A percentile compares a stretch with the other conserved stretches of the same genome.
phyloP scores from a whole-genome alignment of 2,113 vertebrate species.

The Xyrauchen texanus region DNA sequence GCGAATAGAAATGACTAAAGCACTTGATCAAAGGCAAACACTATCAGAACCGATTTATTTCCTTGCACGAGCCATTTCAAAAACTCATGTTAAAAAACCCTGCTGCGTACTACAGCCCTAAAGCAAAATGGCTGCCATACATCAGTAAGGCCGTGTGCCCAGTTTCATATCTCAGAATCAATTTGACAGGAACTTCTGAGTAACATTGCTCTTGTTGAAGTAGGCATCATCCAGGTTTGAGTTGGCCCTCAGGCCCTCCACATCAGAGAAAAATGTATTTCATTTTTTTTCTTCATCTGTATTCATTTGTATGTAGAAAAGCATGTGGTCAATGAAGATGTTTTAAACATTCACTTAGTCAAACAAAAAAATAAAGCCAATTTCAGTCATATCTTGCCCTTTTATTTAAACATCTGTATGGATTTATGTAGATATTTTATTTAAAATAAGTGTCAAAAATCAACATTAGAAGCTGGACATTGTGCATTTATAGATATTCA shows the following conservation, averaged over 20 bases:
- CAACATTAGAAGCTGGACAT: background rate
- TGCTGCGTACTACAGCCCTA: background rate
- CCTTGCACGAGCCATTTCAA: background rate
- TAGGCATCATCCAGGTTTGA: constrained; percentile 20
- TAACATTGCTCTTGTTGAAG: background rate
- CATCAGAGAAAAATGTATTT: constrained; percentile 23
- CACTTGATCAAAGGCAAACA: constrained; percentile 14
- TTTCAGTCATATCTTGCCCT: background rate
- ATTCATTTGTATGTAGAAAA: constrained; percentile 23
- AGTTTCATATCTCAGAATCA: constrained; percentile 24
- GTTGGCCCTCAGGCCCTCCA: constrained; percentile 14
- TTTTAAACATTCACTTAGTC: constrained; percentile 17
- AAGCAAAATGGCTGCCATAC: constrained; percentile 32
- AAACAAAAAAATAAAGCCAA: constrained; percentile 25
- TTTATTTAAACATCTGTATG: constrained; percentile 10
- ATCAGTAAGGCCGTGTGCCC: constrained; percentile 6
- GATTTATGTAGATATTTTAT: background rate
- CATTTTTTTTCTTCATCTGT: background rate
- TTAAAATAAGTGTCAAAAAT: background rate
- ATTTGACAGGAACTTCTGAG: constrained; percentile 3
- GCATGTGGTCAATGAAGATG: background rate
- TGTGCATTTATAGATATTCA: constrained; percentile 18
- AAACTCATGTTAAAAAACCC: background rate
- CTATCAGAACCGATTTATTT: constrained; percentile 12
- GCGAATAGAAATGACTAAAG: background rate